Percentiles rank a stretch among this genome's conserved stretches.
Evolutionary conservation across 30 jellyfish, hydroid and myxozoan species (phyloP).

Genomic region (Aurelia coerulea): DNA sequence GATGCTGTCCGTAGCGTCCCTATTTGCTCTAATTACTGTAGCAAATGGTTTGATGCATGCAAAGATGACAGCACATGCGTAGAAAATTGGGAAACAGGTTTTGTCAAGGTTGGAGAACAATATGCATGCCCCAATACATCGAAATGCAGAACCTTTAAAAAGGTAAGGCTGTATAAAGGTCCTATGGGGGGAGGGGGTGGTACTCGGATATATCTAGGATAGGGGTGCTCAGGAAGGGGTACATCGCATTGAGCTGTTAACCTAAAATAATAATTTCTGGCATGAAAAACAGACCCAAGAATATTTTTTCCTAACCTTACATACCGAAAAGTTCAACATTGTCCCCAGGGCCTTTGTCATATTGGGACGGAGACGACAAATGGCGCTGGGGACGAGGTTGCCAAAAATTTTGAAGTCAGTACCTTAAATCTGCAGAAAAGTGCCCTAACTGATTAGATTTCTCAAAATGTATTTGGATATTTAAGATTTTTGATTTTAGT

Average conservation of each 20-base stretch:
- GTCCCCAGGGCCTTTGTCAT: too few relatives aligned
- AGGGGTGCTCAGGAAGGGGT: neutral
- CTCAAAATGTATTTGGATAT: too few relatives aligned
- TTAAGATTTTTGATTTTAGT: too few relatives aligned
- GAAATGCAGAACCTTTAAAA: conserved; percentile 41
- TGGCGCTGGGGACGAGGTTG: too few relatives aligned
- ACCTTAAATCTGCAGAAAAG: too few relatives aligned
- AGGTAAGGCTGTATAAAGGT: conserved; percentile 1
- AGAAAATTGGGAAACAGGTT: conserved; percentile 53
- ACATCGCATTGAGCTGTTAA: neutral
- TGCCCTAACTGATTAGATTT: too few relatives aligned
- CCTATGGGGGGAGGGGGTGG: neutral
- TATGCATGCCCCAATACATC: conserved; percentile 52
- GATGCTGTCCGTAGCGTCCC: conserved; percentile 62
- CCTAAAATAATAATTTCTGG: too few relatives aligned
- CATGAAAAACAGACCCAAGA: too few relatives aligned
- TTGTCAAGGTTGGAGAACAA: conserved; percentile 37
- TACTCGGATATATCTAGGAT: neutral
- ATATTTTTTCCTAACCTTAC: too few relatives aligned
- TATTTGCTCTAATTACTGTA: conserved; percentile 57
- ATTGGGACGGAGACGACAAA: too few relatives aligned
- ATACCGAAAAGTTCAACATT: too few relatives aligned
- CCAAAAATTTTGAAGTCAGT: too few relatives aligned
- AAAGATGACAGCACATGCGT: conserved; percentile 71
- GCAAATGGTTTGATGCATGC: conserved; percentile 74